Conservation (phyloP, 2,797 vertebrate species). For the Echeneis naucrates region DNA sequence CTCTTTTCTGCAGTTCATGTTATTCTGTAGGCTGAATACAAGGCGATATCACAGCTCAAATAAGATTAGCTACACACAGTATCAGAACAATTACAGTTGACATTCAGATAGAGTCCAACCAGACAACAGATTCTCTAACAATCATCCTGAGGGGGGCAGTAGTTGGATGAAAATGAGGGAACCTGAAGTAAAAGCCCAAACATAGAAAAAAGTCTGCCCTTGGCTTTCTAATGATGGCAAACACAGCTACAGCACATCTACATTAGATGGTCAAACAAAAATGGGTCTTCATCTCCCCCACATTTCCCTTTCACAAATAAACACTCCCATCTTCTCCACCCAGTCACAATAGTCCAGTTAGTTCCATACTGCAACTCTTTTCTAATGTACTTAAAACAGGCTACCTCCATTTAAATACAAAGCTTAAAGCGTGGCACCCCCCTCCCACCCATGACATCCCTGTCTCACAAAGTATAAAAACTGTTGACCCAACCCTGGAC, state of each 20-base stretch:
- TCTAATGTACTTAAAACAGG: constrained; percentile 76
- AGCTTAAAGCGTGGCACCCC: constrained; percentile 70
- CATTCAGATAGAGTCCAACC: constrained; percentile 78
- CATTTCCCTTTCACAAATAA: constrained; percentile 40
- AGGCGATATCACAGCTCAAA: constrained; percentile 70
- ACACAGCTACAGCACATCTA: constrained; percentile 71
- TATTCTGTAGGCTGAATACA: constrained; percentile 61
- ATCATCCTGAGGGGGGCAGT: constrained; percentile 66
- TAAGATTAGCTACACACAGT: constrained; percentile 78
- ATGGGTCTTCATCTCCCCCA: constrained; percentile 48
- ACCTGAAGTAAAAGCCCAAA: constrained; percentile 56
- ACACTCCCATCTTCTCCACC: constrained; percentile 35
- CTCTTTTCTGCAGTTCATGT: constrained; percentile 53
- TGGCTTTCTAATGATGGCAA: constrained; percentile 49
- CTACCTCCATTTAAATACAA: constrained; percentile 81
- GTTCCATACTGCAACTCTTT: constrained; percentile 51
- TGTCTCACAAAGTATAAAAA: constrained; percentile 82
- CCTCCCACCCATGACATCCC: constrained; percentile 65
- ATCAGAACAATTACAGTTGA: constrained; percentile 79
- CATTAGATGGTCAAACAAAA: constrained; percentile 62
- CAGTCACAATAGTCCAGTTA: constrained; percentile 57
- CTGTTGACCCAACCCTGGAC: constrained; percentile 56
- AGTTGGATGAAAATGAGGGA: constrained; percentile 62
- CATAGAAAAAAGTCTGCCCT: constrained; percentile 40
- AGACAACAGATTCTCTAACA: constrained; percentile 62